A percentile compares a stretch with the other conserved stretches of the same genome.
Conservation (phyloP, 2,113 vertebrate genomes). For the Scatophagus argus region DNA sequence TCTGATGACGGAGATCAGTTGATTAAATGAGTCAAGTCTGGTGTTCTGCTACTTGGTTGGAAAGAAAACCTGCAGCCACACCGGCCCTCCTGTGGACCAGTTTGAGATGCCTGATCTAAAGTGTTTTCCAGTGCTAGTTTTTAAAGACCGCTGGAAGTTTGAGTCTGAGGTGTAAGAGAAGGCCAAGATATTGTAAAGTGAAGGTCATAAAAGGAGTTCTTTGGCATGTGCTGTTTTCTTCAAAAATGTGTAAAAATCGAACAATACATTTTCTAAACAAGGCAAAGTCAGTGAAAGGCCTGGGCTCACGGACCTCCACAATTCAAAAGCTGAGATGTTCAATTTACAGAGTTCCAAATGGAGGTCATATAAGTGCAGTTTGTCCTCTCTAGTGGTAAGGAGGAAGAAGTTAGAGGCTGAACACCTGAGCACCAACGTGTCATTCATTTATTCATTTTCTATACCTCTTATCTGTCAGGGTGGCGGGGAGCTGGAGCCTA, state of each 20-base stretch:
- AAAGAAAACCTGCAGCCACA: too few species aligned
- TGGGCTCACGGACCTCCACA: not conserved
- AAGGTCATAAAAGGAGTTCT: conserved; percentile 19
- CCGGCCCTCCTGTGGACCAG: too few species aligned
- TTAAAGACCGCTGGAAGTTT: conserved; percentile 30
- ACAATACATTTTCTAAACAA: conserved; percentile 42
- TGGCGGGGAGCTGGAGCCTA: too few species aligned
- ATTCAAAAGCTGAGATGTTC: conserved; percentile 49
- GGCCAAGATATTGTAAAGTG: conserved; percentile 40
- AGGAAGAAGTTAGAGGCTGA: conserved; percentile 43
- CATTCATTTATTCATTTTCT: too few species aligned
- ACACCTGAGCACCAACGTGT: not conserved
- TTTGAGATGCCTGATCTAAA: too few species aligned
- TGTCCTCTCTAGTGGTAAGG: not conserved
- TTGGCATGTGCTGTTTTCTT: not conserved
- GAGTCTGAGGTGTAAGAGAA: conserved; percentile 31
- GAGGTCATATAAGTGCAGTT: conserved; percentile 38
- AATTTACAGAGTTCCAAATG: conserved; percentile 32
- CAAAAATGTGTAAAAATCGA: conserved; percentile 30
- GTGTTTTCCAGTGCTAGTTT: not conserved
- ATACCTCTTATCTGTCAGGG: too few species aligned
- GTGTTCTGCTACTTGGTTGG: too few species aligned
- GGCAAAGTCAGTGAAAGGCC: conserved; percentile 28
- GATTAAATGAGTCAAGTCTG: too few species aligned
- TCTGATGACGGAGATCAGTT: too few species aligned